phyloP scores from a whole-genome alignment of 1,140 invertebrate species.

The Palaemon carinicauda region DNA sequence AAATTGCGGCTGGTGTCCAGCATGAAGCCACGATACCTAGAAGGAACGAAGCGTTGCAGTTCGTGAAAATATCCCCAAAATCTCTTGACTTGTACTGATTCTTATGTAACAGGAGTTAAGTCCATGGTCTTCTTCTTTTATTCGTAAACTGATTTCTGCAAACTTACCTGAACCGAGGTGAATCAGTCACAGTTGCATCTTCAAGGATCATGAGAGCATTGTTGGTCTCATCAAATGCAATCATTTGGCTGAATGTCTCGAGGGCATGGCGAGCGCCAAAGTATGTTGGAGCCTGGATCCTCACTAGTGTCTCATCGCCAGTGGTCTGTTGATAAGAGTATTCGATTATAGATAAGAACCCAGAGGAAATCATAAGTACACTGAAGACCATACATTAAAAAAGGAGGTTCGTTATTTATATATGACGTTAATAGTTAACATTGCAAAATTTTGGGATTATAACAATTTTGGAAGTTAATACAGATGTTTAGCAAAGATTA shows the following conservation, averaged over 20 bases:
- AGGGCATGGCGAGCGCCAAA: conserved; percentile 63
- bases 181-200: conserved; percentile 5
- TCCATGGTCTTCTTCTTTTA: neutral
- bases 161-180: conserved; percentile 20
- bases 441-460: too few relatives aligned
- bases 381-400: too few relatives aligned
- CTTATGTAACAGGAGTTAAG: neutral
- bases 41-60: neutral
- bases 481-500: too few relatives aligned
- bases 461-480: too few relatives aligned
- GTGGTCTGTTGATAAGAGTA: neutral
- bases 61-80: neutral
- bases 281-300: conserved; percentile 61
- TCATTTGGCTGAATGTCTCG: conserved; percentile 62
- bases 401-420: too few relatives aligned
- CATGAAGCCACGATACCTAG: conserved; percentile 49
- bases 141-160: neutral
- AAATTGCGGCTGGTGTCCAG: conserved; percentile 64
- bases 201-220: conserved; percentile 17
- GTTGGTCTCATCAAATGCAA: conserved; percentile 56
- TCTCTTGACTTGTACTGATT: neutral
- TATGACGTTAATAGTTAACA: too few relatives aligned
- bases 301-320: conserved; percentile 1
- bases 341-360: too few relatives aligned
- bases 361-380: neutral